Percentiles rank a stretch among this genome's conserved stretches.
Evolutionary conservation across 2,888 invertebrate species (phyloP).

Genomic region (Leuctra nigra): DNA sequence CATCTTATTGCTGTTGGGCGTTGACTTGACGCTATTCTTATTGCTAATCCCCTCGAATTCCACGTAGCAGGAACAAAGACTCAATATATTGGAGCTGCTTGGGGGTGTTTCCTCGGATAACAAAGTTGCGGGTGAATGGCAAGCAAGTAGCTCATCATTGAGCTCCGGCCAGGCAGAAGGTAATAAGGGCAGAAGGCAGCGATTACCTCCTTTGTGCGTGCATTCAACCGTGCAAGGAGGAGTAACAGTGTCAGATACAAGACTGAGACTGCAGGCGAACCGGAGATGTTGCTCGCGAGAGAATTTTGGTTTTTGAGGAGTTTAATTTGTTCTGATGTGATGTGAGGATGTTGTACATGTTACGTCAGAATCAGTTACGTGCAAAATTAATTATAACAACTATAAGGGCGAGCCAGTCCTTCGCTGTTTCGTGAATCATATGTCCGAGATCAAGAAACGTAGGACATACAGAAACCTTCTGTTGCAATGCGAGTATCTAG

Average conservation of each 20-base stretch:
- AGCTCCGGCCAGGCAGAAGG: constrained; percentile 18
- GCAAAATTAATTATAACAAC: too few species aligned
- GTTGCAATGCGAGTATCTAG: too few species aligned
- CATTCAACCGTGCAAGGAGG: constrained; percentile 17
- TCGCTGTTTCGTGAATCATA: too few species aligned
- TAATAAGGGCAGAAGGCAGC: constrained; percentile 22
- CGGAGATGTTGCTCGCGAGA: too few species aligned
- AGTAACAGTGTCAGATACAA: constrained; percentile 23
- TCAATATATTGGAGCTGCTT: constrained; percentile 14
- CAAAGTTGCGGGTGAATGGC: constrained; percentile 15
- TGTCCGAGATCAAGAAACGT: too few species aligned
- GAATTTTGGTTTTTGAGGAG: too few species aligned
- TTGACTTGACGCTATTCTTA: constrained; percentile 9
- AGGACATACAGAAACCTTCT: too few species aligned
- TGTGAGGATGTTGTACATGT: too few species aligned
- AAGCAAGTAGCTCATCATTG: constrained; percentile 17
- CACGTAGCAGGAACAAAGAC: constrained; percentile 19
- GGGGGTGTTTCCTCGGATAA: constrained; percentile 19
- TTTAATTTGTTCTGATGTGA: too few species aligned
- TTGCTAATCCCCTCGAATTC: constrained; percentile 23
- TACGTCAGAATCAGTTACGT: too few species aligned
- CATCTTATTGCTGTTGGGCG: too few species aligned
- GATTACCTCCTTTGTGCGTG: constrained; percentile 23
- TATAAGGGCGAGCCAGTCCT: too few species aligned
- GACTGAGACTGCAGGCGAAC: constrained; percentile 4